Conservation (phyloP, 1,140 invertebrate species). For the Akabosia matsudoensis region DNA sequence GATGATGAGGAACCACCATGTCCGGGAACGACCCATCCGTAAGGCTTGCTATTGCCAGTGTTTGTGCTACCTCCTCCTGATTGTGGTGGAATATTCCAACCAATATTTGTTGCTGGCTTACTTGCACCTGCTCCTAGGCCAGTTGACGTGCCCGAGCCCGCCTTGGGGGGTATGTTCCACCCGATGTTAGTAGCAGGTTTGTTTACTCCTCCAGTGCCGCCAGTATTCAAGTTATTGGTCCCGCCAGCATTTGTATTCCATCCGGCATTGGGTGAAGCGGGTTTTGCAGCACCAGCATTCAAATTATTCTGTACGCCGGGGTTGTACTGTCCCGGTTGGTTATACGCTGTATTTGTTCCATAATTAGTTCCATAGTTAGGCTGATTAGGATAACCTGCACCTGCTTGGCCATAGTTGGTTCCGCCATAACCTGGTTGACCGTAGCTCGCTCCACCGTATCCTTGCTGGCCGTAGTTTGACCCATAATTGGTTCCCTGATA, state of each 20-base stretch:
- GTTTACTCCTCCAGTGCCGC: not conserved
- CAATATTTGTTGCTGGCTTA: not conserved
- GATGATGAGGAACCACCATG: not conserved
- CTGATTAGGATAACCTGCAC: too few relatives aligned
- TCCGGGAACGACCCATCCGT: conserved; percentile 33
- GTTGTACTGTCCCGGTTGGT: not conserved
- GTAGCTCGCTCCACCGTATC: conserved; percentile 22
- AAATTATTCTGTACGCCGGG: conserved; percentile 25
- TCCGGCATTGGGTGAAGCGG: conserved; percentile 22
- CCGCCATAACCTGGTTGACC: conserved; percentile 22
- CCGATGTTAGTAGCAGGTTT: conserved; percentile 34
- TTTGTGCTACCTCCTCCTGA: not conserved
- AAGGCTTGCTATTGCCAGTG: conserved; percentile 23
- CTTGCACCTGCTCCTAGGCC: not conserved
- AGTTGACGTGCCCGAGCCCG: not conserved
- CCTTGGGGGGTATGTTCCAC: conserved; percentile 33
- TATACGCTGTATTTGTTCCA: conserved; percentile 20
- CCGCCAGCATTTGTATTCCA: conserved; percentile 36
- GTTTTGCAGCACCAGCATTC: not conserved
- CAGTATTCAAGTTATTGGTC: conserved; percentile 28
- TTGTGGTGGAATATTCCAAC: conserved; percentile 22
- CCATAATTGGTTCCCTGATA: conserved; percentile 25
- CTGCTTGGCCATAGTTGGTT: conserved; percentile 23
- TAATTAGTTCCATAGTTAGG: conserved; percentile 31
- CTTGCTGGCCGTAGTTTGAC: not conserved